These are phyloP conservation scores for Sminthurides bifidus DNA, from an alignment of 1,140 invertebrate genomes.

Conservation along the genomic window DNA sequence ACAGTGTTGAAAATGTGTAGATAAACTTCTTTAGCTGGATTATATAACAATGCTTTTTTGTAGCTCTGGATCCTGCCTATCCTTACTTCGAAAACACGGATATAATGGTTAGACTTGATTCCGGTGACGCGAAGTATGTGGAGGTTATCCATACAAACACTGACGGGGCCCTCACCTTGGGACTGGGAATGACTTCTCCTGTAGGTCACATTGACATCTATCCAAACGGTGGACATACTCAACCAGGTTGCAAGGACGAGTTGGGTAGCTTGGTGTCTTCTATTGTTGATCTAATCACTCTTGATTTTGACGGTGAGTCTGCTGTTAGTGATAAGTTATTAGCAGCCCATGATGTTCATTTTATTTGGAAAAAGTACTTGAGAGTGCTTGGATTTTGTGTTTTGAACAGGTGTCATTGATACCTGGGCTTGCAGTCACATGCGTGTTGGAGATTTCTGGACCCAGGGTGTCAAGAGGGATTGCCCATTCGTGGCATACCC, in stretches of 20 bases:
- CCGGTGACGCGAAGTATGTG: slow-evolving; percentile 38
- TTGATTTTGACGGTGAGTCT: slow-evolving; percentile 3
- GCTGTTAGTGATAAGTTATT: not conserved
- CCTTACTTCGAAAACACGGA: slow-evolving; percentile 42
- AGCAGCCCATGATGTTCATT: not conserved
- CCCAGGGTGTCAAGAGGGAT: slow-evolving; percentile 2
- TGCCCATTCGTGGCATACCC: slow-evolving; percentile 15
- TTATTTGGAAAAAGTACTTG: too few relatives aligned
- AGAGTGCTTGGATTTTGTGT: not conserved
- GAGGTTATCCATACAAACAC: slow-evolving; percentile 42
- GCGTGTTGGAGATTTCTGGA: slow-evolving; percentile 7
- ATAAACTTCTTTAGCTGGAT: not conserved
- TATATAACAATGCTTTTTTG: slow-evolving; percentile 4
- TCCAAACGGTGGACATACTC: slow-evolving; percentile 2
- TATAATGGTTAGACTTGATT: slow-evolving; percentile 40
- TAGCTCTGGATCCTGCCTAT: slow-evolving; percentile 41
- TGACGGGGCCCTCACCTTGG: not conserved
- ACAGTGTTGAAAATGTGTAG: slow-evolving; percentile 7
- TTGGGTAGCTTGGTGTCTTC: slow-evolving; percentile 42
- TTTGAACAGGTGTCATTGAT: slow-evolving; percentile 1
- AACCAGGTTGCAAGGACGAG: not conserved
- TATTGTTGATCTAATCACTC: slow-evolving; percentile 34
- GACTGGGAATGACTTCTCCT: slow-evolving; percentile 2
- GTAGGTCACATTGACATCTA: slow-evolving; percentile 7
- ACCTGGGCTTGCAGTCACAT: slow-evolving; percentile 19